Evolutionary conservation across 2,888 invertebrate species (phyloP).

Genomic region (Leptura quadrifasciata): DNA sequence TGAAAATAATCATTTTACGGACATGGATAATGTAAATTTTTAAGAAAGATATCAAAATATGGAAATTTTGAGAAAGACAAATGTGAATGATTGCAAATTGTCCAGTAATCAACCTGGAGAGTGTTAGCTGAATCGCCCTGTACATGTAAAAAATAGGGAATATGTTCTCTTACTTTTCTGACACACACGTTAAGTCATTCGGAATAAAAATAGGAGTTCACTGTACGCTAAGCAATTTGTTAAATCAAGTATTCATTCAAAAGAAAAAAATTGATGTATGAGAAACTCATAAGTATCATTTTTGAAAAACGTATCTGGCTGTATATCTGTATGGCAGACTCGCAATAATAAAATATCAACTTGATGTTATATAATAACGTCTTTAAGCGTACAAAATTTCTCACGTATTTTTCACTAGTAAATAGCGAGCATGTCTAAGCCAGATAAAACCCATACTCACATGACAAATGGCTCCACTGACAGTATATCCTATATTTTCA

Average conservation of each 20-base stretch:
- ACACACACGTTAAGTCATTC: neutral
- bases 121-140: no score
- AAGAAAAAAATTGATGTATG: neutral
- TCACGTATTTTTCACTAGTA: slow-evolving; percentile 42
- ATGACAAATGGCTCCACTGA: slow-evolving; percentile 43
- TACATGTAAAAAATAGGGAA: no score
- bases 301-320: neutral
- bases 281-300: neutral
- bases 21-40: no score
- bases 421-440: slow-evolving; percentile 43
- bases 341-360: slow-evolving; percentile 33
- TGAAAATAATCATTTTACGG: no score
- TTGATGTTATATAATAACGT: slow-evolving; percentile 38
- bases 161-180: neutral
- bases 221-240: neutral
- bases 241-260: neutral
- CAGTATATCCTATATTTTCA: slow-evolving; percentile 41
- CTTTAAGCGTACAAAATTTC: slow-evolving; percentile 39
- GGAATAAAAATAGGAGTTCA: neutral
- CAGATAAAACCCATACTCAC: slow-evolving; percentile 43
- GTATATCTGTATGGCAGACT: neutral
- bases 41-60: no score
- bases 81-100: no score
- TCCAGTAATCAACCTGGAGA: no score
- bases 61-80: no score